These are phyloP conservation scores for Cydia splendana DNA, from an alignment of 1,140 invertebrate genomes.

Conservation along the genomic window DNA sequence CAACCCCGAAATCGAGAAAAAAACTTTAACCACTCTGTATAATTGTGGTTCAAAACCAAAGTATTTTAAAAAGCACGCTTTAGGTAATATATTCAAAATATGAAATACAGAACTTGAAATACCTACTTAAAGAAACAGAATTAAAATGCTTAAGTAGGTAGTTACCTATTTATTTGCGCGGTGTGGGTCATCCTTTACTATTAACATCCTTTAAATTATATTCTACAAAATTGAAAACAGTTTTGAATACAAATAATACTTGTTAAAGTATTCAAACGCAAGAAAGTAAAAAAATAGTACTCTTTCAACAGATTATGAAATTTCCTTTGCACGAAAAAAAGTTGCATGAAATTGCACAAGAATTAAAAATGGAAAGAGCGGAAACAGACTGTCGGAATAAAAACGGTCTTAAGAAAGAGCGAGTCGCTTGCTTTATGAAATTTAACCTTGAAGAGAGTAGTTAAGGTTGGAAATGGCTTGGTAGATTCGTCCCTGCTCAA, in stretches of 20 bases:
- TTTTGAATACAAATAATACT: not conserved
- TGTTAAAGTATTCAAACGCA: not conserved
- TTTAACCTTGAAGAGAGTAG: not conserved
- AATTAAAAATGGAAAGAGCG: conserved; percentile 29
- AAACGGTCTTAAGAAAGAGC: conserved; percentile 16
- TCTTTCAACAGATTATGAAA: conserved; percentile 25
- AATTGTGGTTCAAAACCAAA: no score
- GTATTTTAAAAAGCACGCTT: no score
- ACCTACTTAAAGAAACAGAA: no score
- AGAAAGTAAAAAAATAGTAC: not conserved
- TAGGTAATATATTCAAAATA: no score
- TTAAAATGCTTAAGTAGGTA: no score
- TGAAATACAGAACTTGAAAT: no score
- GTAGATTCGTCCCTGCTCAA: conserved; percentile 9
- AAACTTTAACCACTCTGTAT: no score
- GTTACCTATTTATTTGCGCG: no score
- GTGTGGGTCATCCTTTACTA: no score
- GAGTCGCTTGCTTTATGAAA: no score
- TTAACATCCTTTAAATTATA: no score
- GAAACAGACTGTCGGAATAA: conserved; percentile 25
- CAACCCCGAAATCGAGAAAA: no score
- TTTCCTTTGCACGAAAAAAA: conserved; percentile 23
- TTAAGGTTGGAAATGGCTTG: not conserved
- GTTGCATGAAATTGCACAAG: conserved; percentile 29
- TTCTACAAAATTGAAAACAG: not conserved